Evolutionary conservation across 64 coral and sea anemone genomes (phyloP).

Genomic region (Montipora sp.): DNA sequence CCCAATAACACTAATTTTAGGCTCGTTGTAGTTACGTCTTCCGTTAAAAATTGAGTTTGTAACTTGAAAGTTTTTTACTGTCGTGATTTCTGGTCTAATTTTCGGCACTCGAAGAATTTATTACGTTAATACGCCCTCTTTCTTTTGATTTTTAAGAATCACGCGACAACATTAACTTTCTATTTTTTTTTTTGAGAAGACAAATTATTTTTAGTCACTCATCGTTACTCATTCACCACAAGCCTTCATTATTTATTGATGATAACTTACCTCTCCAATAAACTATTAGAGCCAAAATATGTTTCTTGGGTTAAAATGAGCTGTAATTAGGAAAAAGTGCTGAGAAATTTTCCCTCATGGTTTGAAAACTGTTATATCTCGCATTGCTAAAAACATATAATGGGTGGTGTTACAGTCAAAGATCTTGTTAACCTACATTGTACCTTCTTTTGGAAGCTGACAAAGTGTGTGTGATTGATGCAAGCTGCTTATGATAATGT

Average conservation of each 20-base stretch:
- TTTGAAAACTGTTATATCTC: too few relatives aligned
- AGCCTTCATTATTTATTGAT: conserved; percentile 21
- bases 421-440: too few relatives aligned
- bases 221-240: not conserved
- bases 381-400: too few relatives aligned
- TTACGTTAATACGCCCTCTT: not conserved
- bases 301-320: not conserved
- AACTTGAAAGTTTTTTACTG: not conserved
- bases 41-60: not conserved
- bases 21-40: not conserved
- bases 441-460: too few relatives aligned
- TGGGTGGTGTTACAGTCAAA: too few relatives aligned
- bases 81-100: conserved; percentile 8
- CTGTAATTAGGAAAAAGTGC: not conserved
- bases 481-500: too few relatives aligned
- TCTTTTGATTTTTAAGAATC: not conserved
- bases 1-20: not conserved
- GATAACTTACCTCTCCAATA: not conserved
- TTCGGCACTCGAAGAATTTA: conserved; percentile 13
- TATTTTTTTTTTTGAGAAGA: not conserved
- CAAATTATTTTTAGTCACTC: not conserved
- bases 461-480: too few relatives aligned
- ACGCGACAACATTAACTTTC: not conserved
- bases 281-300: not conserved
- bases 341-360: not conserved